Evolutionary conservation across 2,888 invertebrate species (phyloP).

Genomic region (Diplazon laetatorius): DNA sequence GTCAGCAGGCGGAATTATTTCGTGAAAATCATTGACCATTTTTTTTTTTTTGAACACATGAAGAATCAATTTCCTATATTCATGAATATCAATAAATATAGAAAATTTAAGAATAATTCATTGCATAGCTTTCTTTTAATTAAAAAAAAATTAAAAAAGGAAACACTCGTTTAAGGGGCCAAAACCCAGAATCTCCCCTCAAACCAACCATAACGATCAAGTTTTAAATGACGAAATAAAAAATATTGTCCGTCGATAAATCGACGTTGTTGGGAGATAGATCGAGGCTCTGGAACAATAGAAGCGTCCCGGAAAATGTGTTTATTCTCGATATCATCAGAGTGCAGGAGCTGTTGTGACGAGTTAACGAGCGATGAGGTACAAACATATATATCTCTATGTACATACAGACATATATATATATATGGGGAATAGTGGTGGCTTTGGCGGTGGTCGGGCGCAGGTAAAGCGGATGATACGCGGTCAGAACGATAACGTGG

Average conservation of each 20-base stretch:
- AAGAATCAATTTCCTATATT: no score
- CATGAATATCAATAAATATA: no score
- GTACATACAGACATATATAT: no score
- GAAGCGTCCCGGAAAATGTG: neutral
- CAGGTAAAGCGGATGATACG: neutral
- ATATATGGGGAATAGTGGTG: no score
- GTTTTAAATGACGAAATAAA: neutral
- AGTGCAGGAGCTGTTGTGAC: slow-evolving; percentile 37
- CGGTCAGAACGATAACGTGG: slow-evolving; percentile 17
- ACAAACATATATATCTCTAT: slow-evolving; percentile 7
- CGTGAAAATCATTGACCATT: no score
- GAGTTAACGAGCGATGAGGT: slow-evolving; percentile 32
- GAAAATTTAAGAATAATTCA: no score
- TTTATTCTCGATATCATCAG: slow-evolving; percentile 43
- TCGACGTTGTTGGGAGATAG: neutral
- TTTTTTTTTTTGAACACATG: no score
- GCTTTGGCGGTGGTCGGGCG: slow-evolving; percentile 15
- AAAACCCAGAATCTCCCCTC: no score
- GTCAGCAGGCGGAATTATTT: no score
- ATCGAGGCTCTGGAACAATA: neutral
- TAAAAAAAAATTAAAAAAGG: no score
- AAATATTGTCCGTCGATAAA: slow-evolving; percentile 4
- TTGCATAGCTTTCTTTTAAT: no score
- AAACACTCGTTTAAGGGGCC: no score
- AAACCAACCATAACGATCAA: neutral